Percentiles rank a stretch among this genome's conserved stretches.
Evolutionary conservation across 2,113 vertebrate genomes (phyloP).

Genomic region (Acanthisitta chloris): DNA sequence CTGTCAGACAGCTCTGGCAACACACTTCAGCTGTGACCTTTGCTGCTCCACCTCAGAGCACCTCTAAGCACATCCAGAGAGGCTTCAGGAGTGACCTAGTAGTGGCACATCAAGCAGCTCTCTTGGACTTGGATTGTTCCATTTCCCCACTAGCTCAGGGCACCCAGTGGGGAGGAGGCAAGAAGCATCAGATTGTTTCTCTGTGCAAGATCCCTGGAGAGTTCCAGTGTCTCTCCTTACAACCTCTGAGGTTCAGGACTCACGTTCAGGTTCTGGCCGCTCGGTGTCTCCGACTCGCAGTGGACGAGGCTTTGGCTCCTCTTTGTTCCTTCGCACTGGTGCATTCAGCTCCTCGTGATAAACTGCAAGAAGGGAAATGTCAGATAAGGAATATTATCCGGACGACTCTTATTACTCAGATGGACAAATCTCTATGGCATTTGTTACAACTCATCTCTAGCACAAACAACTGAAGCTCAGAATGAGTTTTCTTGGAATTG

Average conservation of each 20-base stretch:
- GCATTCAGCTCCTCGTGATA: slow-evolving; percentile 93
- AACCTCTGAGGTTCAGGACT: slow-evolving; percentile 21
- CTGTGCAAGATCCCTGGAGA: neutral
- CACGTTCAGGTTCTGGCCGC: slow-evolving; percentile 91
- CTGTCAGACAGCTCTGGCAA: neutral
- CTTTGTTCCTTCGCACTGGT: slow-evolving; percentile 89
- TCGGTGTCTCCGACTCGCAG: slow-evolving; percentile 94
- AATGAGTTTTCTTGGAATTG: neutral
- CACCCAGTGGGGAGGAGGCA: neutral
- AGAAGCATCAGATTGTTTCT: neutral
- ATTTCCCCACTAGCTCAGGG: neutral
- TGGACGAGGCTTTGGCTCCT: slow-evolving; percentile 93
- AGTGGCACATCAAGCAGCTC: neutral
- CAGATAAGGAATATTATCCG: neutral
- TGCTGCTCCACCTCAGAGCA: neutral
- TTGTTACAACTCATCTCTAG: neutral
- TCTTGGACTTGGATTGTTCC: neutral
- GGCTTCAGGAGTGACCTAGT: neutral
- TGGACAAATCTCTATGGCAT: neutral
- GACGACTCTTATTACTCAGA: neutral
- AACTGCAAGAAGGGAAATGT: slow-evolving; percentile 71
- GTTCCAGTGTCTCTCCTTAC: neutral
- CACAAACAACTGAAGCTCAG: neutral
- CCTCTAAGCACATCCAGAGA: neutral
- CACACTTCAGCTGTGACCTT: neutral